Conservation (phyloP, 2,888 invertebrate genomes). For the Tenodera sinensis region DNA sequence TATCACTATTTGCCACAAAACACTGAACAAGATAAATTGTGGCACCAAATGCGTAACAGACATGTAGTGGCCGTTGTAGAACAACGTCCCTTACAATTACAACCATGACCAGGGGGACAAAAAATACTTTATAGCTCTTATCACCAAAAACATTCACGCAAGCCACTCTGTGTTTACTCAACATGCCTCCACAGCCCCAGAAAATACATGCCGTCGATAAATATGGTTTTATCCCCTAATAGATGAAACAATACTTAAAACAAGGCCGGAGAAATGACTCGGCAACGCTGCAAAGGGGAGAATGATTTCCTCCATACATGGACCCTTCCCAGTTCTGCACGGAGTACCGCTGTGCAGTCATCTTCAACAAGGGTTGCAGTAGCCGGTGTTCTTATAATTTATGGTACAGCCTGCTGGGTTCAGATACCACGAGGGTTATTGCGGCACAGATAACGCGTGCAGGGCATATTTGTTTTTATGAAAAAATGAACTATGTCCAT, state of each 20-base stretch:
- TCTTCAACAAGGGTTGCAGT: neutral
- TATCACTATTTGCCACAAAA: neutral
- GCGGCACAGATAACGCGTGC: neutral
- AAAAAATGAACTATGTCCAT: neutral
- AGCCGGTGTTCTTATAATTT: neutral
- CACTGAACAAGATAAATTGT: neutral
- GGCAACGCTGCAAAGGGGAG: neutral
- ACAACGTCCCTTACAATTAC: neutral
- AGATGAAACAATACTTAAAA: neutral
- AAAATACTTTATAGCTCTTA: neutral
- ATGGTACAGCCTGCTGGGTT: neutral
- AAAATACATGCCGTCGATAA: neutral
- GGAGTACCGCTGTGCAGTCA: neutral
- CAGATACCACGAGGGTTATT: neutral
- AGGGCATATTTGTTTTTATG: neutral
- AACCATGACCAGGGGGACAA: neutral
- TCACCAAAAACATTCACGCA: neutral
- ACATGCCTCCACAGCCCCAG: neutral
- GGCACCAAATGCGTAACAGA: neutral
- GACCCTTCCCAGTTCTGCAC: neutral
- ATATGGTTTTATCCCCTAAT: neutral
- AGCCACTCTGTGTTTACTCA: neutral
- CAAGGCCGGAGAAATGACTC: neutral
- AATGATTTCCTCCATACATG: neutral
- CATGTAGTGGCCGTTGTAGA: neutral